These are phyloP conservation scores for Caenorhabditis wallacei DNA, from an alignment of 2,888 invertebrate species.

Conservation along the genomic window DNA sequence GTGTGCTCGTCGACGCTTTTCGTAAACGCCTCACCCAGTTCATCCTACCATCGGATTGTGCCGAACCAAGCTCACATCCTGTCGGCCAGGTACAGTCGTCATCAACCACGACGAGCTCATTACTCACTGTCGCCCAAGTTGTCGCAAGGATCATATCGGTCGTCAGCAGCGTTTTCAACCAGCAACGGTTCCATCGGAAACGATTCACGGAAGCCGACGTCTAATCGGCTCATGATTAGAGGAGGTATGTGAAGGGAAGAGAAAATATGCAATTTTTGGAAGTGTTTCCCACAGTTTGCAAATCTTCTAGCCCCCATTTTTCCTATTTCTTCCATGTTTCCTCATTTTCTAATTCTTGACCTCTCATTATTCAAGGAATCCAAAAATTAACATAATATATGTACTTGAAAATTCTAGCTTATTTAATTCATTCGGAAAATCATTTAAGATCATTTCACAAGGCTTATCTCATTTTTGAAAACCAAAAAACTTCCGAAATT, in stretches of 20 bases:
- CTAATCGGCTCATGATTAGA: slow-evolving; percentile 61
- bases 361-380: slow-evolving; percentile 21
- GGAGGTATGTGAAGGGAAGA: slow-evolving; percentile 54
- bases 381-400: slow-evolving; percentile 2
- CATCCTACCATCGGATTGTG: slow-evolving; percentile 62
- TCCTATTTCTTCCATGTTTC: slow-evolving; percentile 11
- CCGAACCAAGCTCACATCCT: slow-evolving; percentile 50
- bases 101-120: slow-evolving; percentile 38
- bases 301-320: slow-evolving; percentile 20
- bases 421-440: not conserved
- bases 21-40: slow-evolving; percentile 55
- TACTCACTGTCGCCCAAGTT: slow-evolving; percentile 60
- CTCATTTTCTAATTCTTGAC: slow-evolving; percentile 22
- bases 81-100: slow-evolving; percentile 51
- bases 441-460: not conserved
- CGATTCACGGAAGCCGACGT: slow-evolving; percentile 40
- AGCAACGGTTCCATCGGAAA: slow-evolving; percentile 52
- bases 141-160: slow-evolving; percentile 58
- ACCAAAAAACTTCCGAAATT: no score
- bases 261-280: not conserved
- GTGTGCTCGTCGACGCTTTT: slow-evolving; percentile 62
- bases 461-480: not conserved
- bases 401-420: not conserved
- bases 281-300: slow-evolving; percentile 55
- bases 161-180: slow-evolving; percentile 57